Conservation (phyloP, 2,797 vertebrate species). For the Lagocephalus sceleratus region DNA sequence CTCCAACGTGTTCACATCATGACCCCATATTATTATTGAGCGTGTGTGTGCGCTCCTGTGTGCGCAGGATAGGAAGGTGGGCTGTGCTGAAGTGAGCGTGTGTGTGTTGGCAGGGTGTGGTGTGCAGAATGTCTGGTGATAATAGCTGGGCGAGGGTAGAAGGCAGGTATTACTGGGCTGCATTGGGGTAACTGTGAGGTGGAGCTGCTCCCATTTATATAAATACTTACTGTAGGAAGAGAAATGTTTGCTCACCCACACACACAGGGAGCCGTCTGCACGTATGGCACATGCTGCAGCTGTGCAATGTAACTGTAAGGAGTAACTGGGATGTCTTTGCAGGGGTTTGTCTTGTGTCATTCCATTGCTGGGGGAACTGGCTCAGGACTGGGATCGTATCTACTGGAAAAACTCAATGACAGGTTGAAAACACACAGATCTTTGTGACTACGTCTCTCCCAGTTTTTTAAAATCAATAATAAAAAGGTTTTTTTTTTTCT, state of each 20-base stretch:
- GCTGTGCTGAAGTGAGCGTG: slow-evolving; percentile 48
- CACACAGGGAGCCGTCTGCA: slow-evolving; percentile 47
- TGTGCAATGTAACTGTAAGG: slow-evolving; percentile 18
- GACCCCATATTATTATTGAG: slow-evolving; percentile 71
- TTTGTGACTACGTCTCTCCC: slow-evolving; percentile 10
- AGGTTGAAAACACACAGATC: slow-evolving; percentile 72
- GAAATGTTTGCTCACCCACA: slow-evolving; percentile 78
- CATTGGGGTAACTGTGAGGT: slow-evolving; percentile 63
- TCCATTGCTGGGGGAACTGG: slow-evolving; percentile 95
- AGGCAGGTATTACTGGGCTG: slow-evolving; percentile 73
- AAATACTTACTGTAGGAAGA: slow-evolving; percentile 61
- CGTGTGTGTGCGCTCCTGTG: slow-evolving; percentile 54
- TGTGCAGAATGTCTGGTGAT: slow-evolving; percentile 57
- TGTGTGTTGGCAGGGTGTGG: slow-evolving; percentile 71
- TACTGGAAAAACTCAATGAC: slow-evolving; percentile 94
- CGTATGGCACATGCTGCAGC: slow-evolving; percentile 42
- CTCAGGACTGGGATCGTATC: slow-evolving; percentile 91
- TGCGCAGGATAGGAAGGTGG: slow-evolving; percentile 59
- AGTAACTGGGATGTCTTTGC: slow-evolving; percentile 35
- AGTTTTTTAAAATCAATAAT: slow-evolving; percentile 85
- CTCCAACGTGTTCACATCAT: slow-evolving; percentile 61
- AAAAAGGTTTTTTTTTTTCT: neutral
- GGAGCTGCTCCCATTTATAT: slow-evolving; percentile 64
- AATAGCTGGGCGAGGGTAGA: slow-evolving; percentile 67
- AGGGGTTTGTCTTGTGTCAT: slow-evolving; percentile 97